Percentiles rank a stretch among this genome's conserved stretches.
Conservation (phyloP, 2,888 invertebrate genomes). For the Litoditis marina region DNA sequence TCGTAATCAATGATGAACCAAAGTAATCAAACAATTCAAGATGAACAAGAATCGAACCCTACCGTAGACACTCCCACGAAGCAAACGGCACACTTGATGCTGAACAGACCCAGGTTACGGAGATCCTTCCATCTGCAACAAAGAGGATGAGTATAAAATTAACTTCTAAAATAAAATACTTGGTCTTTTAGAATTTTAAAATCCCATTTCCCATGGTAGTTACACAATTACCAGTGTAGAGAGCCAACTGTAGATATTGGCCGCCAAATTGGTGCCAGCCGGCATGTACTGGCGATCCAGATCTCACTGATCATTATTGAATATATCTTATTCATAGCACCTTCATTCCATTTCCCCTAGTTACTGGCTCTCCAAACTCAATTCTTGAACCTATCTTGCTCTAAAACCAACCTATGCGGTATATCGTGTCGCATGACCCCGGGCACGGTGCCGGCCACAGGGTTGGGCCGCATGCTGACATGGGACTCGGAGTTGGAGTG, state of each 20-base stretch:
- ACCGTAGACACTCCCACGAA: slow-evolving; percentile 34
- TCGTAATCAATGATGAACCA: neutral
- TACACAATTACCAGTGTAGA: too few species aligned
- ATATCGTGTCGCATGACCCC: slow-evolving; percentile 40
- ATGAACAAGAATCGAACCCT: too few species aligned
- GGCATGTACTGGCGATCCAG: too few species aligned
- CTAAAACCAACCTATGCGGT: slow-evolving; percentile 24
- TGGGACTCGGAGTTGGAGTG: neutral
- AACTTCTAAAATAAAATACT: neutral
- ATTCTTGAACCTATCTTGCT: too few species aligned
- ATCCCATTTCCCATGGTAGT: too few species aligned
- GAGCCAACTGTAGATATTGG: too few species aligned
- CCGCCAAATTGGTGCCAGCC: too few species aligned
- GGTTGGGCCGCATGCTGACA: neutral
- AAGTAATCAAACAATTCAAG: too few species aligned
- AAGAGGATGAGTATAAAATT: neutral
- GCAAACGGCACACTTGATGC: slow-evolving; percentile 37
- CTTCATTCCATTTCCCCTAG: too few species aligned
- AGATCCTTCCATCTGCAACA: slow-evolving; percentile 37
- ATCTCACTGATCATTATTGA: too few species aligned
- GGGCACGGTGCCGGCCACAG: neutral
- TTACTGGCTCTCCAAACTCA: too few species aligned
- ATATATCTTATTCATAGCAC: too few species aligned
- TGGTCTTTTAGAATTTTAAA: neutral
- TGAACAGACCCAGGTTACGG: slow-evolving; percentile 25